Percentiles rank a stretch among this genome's conserved stretches.
Conservation (phyloP, 2,888 invertebrate genomes). For the Oscheius sp. region DNA sequence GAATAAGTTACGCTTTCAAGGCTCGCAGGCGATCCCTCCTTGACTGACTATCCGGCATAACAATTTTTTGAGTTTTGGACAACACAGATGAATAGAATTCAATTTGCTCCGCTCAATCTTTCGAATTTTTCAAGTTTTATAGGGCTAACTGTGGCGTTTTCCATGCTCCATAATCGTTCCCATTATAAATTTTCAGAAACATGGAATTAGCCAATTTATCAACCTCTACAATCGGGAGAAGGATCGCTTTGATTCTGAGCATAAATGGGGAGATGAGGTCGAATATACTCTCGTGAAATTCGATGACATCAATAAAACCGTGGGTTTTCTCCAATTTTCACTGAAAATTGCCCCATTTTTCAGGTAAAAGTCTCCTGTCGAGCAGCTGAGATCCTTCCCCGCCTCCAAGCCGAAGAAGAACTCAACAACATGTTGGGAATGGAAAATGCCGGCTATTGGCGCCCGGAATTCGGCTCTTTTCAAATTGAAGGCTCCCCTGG, state of each 20-base stretch:
- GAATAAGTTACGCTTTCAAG: no score
- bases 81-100: no score
- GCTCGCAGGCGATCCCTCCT: no score
- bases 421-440: constrained; percentile 68
- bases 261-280: constrained; percentile 98
- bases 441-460: constrained; percentile 81
- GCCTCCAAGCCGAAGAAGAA: constrained; percentile 79
- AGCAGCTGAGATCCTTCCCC: constrained; percentile 83
- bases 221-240: constrained; percentile 88
- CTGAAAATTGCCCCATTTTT: neutral
- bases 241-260: constrained; percentile 86
- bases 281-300: constrained; percentile 96
- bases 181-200: constrained; percentile 80
- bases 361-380: constrained; percentile 83
- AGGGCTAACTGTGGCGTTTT: no score
- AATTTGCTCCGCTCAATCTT: no score
- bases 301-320: constrained; percentile 83
- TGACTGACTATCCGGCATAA: no score
- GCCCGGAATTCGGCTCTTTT: constrained; percentile 96
- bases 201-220: constrained; percentile 95
- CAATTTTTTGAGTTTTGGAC: no score
- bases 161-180: neutral
- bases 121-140: no score
- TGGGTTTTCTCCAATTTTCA: constrained; percentile 21
- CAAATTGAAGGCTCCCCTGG: constrained; percentile 98